Evolutionary conservation across 2,797 vertebrate species (phyloP).

Genomic region (Menidia menidia): DNA sequence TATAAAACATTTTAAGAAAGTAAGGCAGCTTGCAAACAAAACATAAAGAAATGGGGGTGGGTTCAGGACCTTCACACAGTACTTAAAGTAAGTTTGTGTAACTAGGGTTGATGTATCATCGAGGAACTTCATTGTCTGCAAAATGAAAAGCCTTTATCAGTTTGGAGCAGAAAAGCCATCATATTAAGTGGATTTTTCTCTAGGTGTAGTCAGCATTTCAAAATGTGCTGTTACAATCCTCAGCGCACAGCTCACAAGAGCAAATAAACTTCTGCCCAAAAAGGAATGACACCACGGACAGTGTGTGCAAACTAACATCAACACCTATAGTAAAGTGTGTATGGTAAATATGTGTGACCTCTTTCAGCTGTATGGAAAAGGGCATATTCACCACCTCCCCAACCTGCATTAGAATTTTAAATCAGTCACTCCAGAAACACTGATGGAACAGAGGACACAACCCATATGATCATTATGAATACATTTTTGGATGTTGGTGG

Average conservation of each 20-base stretch:
- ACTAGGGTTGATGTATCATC: background rate
- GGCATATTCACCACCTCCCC: background rate
- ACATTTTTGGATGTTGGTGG: background rate
- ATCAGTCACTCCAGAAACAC: background rate
- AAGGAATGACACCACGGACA: background rate
- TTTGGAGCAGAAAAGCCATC: background rate
- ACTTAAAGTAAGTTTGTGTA: background rate
- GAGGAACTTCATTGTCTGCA: background rate
- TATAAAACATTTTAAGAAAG: background rate
- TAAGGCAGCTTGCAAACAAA: background rate
- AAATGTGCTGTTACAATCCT: background rate
- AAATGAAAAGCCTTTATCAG: background rate
- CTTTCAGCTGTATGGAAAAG: background rate
- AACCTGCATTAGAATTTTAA: background rate
- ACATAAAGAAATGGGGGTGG: background rate
- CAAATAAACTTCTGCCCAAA: background rate
- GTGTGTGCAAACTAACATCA: background rate
- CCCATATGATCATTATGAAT: no score
- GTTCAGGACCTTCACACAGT: background rate
- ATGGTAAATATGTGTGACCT: background rate
- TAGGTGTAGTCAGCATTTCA: background rate
- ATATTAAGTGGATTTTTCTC: background rate
- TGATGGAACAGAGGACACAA: background rate
- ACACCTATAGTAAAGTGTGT: background rate
- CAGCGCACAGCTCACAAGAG: background rate